Evolutionary conservation across 1,140 invertebrate genomes (phyloP), one percentile per base, ranked within the genome.

Genomic region (Campoletis sonorensis): DNA sequence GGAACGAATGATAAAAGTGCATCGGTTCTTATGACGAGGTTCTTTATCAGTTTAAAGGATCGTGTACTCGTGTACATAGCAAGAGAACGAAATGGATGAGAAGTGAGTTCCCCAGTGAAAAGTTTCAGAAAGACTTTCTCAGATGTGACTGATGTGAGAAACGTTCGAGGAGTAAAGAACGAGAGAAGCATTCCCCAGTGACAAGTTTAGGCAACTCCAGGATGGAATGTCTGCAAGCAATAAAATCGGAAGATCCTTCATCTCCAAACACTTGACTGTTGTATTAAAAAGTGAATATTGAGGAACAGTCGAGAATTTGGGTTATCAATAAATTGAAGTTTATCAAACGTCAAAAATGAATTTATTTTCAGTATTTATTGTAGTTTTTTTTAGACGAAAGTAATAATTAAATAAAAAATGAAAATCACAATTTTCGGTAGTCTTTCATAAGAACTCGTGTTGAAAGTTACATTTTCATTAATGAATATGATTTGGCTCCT

Each of bases 1-100:
- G 11, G 18, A 64, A 7, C 23, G 13, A 64, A 64, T 64, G 61
- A 13, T 64, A 26, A 26, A 64, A 64, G 61, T 64, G 61, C 61
- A 64, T 64, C 11, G 21, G 61, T 27, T 64, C 61, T 64, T 64
- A 23, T 26, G n/a, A 64, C 21, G 23, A 27, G 61, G 61, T 4
- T 64, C 61, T 64, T 64, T 26, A 64, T 64, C 61, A 23, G 61
- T 26, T 64, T n/a, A 64, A 64, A 64, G 21, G 61, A 64, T 23
- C 61, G 23, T 26, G n/a, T 64, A 64, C 61, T 23, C 61, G 23
- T 26, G n/a, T 64, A 64, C 61, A 27, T 5, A 5, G n/a, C 61
- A 23, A 64, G 51, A 21, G n/a, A n/a, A n/a, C 5, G 8, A 54
- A 54, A 21, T 54, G n/a, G 4, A 54, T 54, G 51, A 54, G 51